Evolutionary conservation across 1,140 invertebrate genomes (phyloP), one percentile per base, ranked within the genome.

Genomic region (Listronotus oregonensis): DNA sequence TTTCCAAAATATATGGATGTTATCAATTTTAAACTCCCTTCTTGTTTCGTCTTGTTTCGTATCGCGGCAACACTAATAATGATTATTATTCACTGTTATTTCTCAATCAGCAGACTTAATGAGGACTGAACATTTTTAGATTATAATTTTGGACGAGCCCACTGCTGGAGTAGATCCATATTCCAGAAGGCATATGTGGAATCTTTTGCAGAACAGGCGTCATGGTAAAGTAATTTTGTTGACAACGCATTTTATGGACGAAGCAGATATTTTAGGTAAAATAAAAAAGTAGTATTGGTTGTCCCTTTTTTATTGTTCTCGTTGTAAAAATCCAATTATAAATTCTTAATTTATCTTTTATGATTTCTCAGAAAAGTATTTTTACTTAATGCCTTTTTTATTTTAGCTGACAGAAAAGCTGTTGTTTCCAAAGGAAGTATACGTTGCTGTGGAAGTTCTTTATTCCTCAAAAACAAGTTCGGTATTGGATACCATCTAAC

Each of bases 381-480:
- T n/a, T n/a, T n/a, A n/a, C n/a, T n/a, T n/a, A n/a, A n/a, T n/a
- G n/a, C 21, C 21, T 27, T 27, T 27, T 27, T 3, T 27, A 5
- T 65, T 71, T 42, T 50, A 72, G 88, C 89, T 27, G 90, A 93
- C 70, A 78, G 90, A 54, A 92, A 92, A 77, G 90, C 90, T 1
- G 89, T 93, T 12, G 87, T 92, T 56, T 90, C 89, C 51, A 88
- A 88, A 78, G 90, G 91, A 9, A 85, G 83, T 72, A 78, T 89
- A 6, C 83, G 90, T 17, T 94, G 92, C 75, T 89, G 89, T 56
- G 92, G 92, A 12, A 92, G 90, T 18, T 93, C 91, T 0, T 75
- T 94, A 4, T 95, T 94, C 77, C 80, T 95, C 7, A 94, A 94
- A 73, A 94, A 93, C 71, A 91, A 91, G 80, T 95, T 94, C 73